phyloP scores from a whole-genome alignment of 2,888 invertebrate genomes.

The Drosophila stalkeri region DNA sequence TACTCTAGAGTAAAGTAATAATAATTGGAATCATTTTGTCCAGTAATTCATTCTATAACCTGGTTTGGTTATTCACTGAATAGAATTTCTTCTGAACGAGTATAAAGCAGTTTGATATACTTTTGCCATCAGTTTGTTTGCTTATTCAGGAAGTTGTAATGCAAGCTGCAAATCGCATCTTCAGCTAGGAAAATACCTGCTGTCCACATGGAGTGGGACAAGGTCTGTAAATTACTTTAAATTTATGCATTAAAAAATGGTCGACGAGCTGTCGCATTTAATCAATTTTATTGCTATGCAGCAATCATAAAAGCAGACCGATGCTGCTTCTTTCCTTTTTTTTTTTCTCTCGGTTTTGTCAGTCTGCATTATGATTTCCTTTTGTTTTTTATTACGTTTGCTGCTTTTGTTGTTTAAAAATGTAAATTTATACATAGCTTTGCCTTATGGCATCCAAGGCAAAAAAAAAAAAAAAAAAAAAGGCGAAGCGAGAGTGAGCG shows the following conservation, averaged over 20 bases:
- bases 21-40: no score
- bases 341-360: slow-evolving; percentile 2
- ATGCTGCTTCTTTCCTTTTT: slow-evolving; percentile 11
- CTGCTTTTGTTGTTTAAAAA: slow-evolving; percentile 70
- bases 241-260: slow-evolving; percentile 75
- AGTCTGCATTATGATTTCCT: slow-evolving; percentile 37
- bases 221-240: slow-evolving; percentile 46
- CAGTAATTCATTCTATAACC: no score
- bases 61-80: no score
- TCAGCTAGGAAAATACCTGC: background rate
- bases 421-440: slow-evolving; percentile 76
- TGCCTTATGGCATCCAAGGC: slow-evolving; percentile 21
- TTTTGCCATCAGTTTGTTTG: background rate
- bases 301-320: slow-evolving; percentile 60
- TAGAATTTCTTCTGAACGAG: background rate
- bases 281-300: slow-evolving; percentile 81
- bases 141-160: background rate
- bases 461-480: background rate
- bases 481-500: background rate
- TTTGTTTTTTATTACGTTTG: slow-evolving; percentile 62
- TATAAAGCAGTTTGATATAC: background rate
- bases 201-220: background rate
- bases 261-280: slow-evolving; percentile 72
- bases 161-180: background rate
- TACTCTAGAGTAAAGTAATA: no score